phyloP scores from a whole-genome alignment of 2,113 vertebrate species.

The Todiramphus chloris region DNA sequence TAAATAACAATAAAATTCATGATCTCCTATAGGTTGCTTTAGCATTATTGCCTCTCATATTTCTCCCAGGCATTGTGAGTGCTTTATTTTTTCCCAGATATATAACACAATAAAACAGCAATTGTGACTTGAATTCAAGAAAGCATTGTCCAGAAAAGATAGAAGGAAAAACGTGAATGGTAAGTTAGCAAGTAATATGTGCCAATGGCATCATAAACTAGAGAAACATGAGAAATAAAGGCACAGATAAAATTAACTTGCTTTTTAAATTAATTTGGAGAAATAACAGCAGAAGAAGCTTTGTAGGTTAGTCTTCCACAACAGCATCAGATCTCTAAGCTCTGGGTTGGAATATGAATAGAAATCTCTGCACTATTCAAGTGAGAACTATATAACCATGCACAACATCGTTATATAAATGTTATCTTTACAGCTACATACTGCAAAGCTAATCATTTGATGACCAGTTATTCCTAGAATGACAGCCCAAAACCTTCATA shows the following conservation, averaged over 20 bases:
- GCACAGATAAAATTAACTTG: neutral
- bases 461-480: neutral
- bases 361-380: neutral
- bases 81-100: neutral
- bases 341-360: neutral
- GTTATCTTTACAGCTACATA: neutral
- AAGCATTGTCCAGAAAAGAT: neutral
- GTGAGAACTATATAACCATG: neutral
- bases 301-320: neutral
- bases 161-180: neutral
- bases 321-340: neutral
- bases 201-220: neutral
- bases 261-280: neutral
- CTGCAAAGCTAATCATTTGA: neutral
- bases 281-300: neutral
- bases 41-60: neutral
- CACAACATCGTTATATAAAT: neutral
- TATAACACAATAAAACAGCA: neutral
- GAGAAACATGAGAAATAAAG: neutral
- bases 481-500: constrained; percentile 1
- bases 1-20: neutral
- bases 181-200: neutral
- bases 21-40: neutral
- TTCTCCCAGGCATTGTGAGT: neutral
- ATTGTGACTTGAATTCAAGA: neutral